These are phyloP conservation scores for Sesamia nonagrioides DNA, from an alignment of 1,140 invertebrate species.

Conservation along the genomic window DNA sequence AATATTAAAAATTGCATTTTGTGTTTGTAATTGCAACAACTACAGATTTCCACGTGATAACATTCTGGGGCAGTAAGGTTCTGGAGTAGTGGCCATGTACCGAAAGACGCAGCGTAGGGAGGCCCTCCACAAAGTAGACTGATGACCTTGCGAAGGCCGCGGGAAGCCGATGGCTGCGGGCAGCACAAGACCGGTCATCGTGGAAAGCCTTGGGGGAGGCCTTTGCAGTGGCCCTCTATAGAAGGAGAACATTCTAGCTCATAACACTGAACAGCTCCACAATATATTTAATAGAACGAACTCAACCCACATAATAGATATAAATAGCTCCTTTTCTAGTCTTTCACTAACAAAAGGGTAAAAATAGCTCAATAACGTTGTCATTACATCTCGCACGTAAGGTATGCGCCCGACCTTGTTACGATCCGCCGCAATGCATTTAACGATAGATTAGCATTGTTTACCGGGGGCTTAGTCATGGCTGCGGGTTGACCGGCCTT, in stretches of 20 bases:
- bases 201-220: too few relatives aligned
- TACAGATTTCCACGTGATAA: too few relatives aligned
- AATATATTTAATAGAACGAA: background rate
- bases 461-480: background rate
- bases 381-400: background rate
- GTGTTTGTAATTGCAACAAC: too few relatives aligned
- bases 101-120: too few relatives aligned
- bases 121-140: too few relatives aligned
- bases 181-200: too few relatives aligned
- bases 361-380: background rate
- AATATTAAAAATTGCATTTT: too few relatives aligned
- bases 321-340: background rate
- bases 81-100: too few relatives aligned
- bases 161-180: too few relatives aligned
- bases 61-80: too few relatives aligned
- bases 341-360: background rate
- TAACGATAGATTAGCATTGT: background rate
- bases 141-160: too few relatives aligned
- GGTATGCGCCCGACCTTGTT: slow-evolving; percentile 11
- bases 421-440: slow-evolving; percentile 4
- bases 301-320: background rate
- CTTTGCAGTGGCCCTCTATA: too few relatives aligned
- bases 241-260: background rate
- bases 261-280: background rate
- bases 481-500: background rate